Percentiles rank a stretch among this genome's conserved stretches.
These are phyloP conservation scores for Allygus modestus DNA, from an alignment of 2,888 invertebrate species.

Conservation along the genomic window DNA sequence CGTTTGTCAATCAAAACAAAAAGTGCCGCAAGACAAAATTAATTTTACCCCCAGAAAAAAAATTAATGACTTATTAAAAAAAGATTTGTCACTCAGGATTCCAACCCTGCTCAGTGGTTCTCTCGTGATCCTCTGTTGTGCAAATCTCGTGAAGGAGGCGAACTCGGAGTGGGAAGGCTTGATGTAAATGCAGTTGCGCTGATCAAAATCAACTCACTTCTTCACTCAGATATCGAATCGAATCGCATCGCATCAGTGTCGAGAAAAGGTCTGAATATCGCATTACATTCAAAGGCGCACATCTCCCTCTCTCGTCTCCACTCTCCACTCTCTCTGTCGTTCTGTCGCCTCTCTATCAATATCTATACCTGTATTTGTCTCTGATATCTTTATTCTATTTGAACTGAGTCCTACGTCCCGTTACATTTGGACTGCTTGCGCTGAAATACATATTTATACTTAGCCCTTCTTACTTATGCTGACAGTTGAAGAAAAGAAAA, in stretches of 20 bases:
- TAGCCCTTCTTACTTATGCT: no score
- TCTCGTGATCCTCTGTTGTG: background rate
- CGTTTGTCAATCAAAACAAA: no score
- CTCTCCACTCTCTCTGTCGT: background rate
- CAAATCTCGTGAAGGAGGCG: slow-evolving; percentile 4
- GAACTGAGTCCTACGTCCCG: background rate
- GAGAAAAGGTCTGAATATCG: slow-evolving; percentile 47
- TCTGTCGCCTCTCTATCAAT: slow-evolving; percentile 14
- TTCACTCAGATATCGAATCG: slow-evolving; percentile 34
- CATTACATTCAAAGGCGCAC: slow-evolving; percentile 15
- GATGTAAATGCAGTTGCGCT: slow-evolving; percentile 20
- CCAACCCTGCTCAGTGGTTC: no score
- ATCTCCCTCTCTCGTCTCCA: background rate
- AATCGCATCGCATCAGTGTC: slow-evolving; percentile 36
- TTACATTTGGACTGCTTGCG: background rate
- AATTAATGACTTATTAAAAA: no score
- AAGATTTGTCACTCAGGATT: no score
- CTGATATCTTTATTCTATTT: slow-evolving; percentile 36
- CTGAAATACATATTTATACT: background rate
- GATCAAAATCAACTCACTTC: slow-evolving; percentile 34
- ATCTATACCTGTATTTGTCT: slow-evolving; percentile 22
- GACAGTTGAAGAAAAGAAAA: no score
- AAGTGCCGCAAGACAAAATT: no score
- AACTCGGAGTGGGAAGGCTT: slow-evolving; percentile 16
- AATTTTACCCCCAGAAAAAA: no score